Evolutionary conservation across 2,113 vertebrate species (phyloP), one percentile per base, ranked within the genome.

Genomic region (Sialia sialis): DNA sequence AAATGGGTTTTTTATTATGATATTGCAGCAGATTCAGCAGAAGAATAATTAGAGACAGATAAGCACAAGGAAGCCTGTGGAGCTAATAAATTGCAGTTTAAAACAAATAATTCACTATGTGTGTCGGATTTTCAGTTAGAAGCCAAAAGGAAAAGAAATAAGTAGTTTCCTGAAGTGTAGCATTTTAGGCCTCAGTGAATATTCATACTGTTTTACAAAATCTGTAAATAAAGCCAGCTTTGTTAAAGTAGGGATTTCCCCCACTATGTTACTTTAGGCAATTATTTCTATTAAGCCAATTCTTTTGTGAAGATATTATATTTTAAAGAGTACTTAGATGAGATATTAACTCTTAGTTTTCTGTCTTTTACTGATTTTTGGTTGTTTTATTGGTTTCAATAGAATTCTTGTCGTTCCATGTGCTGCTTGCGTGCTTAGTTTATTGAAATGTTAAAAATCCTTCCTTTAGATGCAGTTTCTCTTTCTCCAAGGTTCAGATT

Each of bases 1-100:
- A 85, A 89, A 93, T 87, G 51, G 59, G 13, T 83, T 94, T 94
- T 93, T 38, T 90, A 46, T 74, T 94, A 70, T 63, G 55, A 80
- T 87, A 85, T 83, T 80, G 10, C 59, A 89, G 38, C 77, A 94
- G 89, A 52, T 87, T 92, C 81, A 80, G 78, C 41, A 95, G 62
- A 82, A 82, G 77, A 83, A 80, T 93, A 96, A 94, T 85, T 94
- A 90, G 21, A 80, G 54, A 30, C 20, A 90, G 78, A 83, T 77
- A 96, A 97, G 81, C 34, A 74, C 25, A 73, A 54, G 55, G 17
- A 87, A 93, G 14, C 29, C 54, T 76, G 70, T 66, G 63, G 63
- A 69, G 75, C 46, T 96, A 93, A 79, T 93, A 89, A 76, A 93
- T 48, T 36, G 46, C 76, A 55, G 19, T 66, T 94, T 89, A 74